Evolutionary conservation across 2,888 invertebrate genomes (phyloP).

Genomic region (Lordiphosa andalusiaca): DNA sequence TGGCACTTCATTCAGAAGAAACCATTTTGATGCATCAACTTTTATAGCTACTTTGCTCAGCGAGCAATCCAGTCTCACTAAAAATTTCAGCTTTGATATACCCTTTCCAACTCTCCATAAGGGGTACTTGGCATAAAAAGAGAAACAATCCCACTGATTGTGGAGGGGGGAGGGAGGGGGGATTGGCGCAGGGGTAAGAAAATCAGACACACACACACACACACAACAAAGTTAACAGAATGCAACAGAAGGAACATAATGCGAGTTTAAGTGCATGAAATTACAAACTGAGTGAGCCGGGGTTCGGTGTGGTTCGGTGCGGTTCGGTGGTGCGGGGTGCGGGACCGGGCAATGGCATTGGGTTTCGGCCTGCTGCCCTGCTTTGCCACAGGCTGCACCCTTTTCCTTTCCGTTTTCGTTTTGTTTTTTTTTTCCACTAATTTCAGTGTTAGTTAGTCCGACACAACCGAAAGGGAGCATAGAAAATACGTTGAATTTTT

Average conservation of each 20-base stretch:
- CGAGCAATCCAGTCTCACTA: too few relatives aligned
- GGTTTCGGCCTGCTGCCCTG: constrained; percentile 10
- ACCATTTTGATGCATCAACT: too few relatives aligned
- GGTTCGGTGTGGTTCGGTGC: constrained; percentile 10
- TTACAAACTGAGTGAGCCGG: constrained; percentile 40
- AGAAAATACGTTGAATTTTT: constrained; percentile 39
- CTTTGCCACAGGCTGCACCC: constrained; percentile 31
- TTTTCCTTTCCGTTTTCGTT: too few relatives aligned
- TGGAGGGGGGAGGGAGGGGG: constrained; percentile 5
- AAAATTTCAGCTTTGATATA: too few relatives aligned
- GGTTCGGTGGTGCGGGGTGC: constrained; percentile 3
- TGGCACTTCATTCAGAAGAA: too few relatives aligned
- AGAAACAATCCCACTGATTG: constrained; percentile 24
- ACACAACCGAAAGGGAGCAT: constrained; percentile 23
- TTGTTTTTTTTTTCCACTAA: too few relatives aligned
- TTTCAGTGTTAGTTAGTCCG: constrained; percentile 30
- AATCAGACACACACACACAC: constrained; percentile 69
- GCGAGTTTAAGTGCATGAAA: constrained; percentile 71
- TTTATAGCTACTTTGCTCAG: too few relatives aligned
- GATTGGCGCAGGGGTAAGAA: constrained; percentile 22
- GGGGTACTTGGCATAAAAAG: constrained; percentile 9
- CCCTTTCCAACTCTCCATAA: too few relatives aligned
- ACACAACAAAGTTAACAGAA: constrained; percentile 64
- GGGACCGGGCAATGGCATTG: not conserved
- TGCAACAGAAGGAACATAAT: constrained; percentile 45